A percentile compares a stretch with the other conserved stretches of the same genome.
phyloP scores from a whole-genome alignment of 1,140 invertebrate genomes.

The Myzus persicae region DNA sequence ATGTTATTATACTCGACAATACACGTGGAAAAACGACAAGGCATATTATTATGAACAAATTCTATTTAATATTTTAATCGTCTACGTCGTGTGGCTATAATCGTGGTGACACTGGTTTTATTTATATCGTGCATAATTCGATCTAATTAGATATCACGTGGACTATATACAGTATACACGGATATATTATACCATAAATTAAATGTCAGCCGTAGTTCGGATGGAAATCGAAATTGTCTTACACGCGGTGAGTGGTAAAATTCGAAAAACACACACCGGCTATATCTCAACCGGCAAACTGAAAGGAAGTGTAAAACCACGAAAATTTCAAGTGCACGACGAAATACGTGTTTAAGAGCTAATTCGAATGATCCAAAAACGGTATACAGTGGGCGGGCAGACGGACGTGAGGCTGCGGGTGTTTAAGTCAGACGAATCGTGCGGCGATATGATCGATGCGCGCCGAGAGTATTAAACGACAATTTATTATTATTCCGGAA shows the following conservation, averaged over 20 bases:
- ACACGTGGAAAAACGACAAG: not conserved
- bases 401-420: not conserved
- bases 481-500: constrained; percentile 13
- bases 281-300: no score
- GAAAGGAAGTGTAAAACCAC: not conserved
- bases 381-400: not conserved
- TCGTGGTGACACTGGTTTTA: not conserved
- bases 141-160: not conserved
- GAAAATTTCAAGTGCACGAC: not conserved
- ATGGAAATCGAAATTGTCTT: not conserved
- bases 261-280: not conserved
- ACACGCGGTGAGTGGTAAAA: not conserved
- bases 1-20: not conserved
- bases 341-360: not conserved
- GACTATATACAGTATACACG: not conserved
- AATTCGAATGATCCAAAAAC: not conserved
- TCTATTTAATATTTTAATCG: not conserved
- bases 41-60: not conserved
- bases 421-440: not conserved
- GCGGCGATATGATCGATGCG: not conserved
- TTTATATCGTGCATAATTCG: not conserved
- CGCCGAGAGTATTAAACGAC: not conserved
- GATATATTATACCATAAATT: not conserved
- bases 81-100: not conserved
- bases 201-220: not conserved